These are phyloP conservation scores for Danio aesculapii DNA, from an alignment of 2,797 vertebrate genomes.

Conservation along the genomic window DNA sequence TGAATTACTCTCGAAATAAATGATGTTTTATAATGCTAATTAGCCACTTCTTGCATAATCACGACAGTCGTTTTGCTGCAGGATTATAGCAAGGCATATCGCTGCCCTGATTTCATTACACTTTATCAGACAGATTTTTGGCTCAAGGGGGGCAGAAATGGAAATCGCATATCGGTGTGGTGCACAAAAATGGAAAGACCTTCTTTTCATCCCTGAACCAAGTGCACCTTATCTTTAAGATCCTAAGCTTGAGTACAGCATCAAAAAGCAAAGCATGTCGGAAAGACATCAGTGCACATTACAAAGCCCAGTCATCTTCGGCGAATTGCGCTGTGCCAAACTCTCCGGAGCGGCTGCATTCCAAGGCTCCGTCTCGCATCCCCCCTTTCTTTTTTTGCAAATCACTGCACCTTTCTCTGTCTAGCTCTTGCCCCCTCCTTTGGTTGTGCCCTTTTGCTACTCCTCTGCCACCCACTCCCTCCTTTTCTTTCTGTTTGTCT, in stretches of 20 bases:
- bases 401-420: constrained; percentile 55
- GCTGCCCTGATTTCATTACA: constrained; percentile 28
- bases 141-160: constrained; percentile 31
- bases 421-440: constrained; percentile 59
- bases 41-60: constrained; percentile 21
- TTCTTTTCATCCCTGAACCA: constrained; percentile 19
- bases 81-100: constrained; percentile 34
- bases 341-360: constrained; percentile 52
- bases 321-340: constrained; percentile 34
- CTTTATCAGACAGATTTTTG: constrained; percentile 34
- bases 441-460: constrained; percentile 57
- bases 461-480: constrained; percentile 60
- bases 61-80: not conserved
- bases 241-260: constrained; percentile 21
- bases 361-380: constrained; percentile 66
- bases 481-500: constrained; percentile 58
- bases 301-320: constrained; percentile 40
- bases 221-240: constrained; percentile 31
- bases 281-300: constrained; percentile 49
- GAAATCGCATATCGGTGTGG: constrained; percentile 22
- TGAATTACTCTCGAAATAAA: constrained; percentile 18
- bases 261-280: constrained; percentile 38
- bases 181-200: not conserved
- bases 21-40: constrained; percentile 31
- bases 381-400: constrained; percentile 53